phyloP scores from a whole-genome alignment of 1,140 invertebrate genomes.

The Neelides sp. region DNA sequence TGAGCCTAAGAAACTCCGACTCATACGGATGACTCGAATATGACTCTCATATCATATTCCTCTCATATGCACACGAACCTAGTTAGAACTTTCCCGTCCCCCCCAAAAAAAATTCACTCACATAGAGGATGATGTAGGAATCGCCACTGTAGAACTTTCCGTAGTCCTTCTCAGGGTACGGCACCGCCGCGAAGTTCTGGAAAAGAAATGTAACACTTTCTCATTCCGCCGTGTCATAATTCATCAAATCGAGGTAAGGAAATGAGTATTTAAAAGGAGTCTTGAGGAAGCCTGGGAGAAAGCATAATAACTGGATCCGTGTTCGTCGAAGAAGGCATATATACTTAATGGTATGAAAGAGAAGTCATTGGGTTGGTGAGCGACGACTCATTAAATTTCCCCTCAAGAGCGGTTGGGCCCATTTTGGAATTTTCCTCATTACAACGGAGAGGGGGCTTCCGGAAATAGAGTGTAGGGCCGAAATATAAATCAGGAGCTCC shows the following conservation, averaged over 20 bases:
- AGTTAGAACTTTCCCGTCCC: no score
- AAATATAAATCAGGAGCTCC: no score
- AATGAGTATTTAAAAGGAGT: neutral
- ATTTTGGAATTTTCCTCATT: no score
- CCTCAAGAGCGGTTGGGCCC: no score
- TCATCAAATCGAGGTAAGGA: no score
- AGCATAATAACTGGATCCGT: neutral
- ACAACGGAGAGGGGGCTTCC: no score
- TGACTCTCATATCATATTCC: no score
- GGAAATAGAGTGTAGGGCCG: no score
- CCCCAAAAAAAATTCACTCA: constrained; percentile 46
- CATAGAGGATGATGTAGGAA: constrained; percentile 75
- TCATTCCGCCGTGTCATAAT: no score
- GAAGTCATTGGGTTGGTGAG: neutral
- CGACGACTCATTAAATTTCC: neutral
- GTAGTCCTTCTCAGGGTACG: constrained; percentile 57
- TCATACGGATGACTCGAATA: no score
- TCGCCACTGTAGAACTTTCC: constrained; percentile 83
- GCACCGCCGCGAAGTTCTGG: constrained; percentile 67
- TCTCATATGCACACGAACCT: no score
- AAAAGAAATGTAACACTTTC: constrained; percentile 37
- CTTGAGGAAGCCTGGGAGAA: neutral
- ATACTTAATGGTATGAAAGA: neutral
- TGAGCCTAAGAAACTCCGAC: no score
- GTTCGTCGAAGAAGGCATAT: neutral